Evolutionary conservation across 2,888 invertebrate species (phyloP).

Genomic region (Cactoblastis cactorum): DNA sequence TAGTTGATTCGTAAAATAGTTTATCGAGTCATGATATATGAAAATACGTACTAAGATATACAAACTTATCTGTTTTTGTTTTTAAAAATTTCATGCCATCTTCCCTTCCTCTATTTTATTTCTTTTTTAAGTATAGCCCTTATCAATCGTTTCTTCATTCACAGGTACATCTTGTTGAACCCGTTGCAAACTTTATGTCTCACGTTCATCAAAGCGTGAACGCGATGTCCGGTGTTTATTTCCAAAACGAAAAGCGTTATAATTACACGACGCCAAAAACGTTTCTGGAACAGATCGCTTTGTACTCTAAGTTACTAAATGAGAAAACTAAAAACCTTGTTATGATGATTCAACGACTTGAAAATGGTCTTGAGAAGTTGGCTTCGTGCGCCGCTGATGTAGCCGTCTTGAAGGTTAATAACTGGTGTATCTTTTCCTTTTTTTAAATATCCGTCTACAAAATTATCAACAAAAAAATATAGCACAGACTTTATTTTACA

Average conservation of each 20-base stretch:
- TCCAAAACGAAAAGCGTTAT: conserved; percentile 91
- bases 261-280: conserved; percentile 98
- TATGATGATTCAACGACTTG: conserved; percentile 87
- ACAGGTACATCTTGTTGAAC: conserved; percentile 77
- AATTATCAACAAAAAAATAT: no score
- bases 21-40: no score
- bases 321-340: conserved; percentile 84
- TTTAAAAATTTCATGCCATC: no score
- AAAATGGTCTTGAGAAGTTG: conserved; percentile 93
- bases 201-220: conserved; percentile 94
- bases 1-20: no score
- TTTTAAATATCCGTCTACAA: no score
- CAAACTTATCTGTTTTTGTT: no score
- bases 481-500: no score
- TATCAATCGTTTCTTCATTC: conserved; percentile 23
- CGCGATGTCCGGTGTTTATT: conserved; percentile 88
- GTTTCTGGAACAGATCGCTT: conserved; percentile 93
- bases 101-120: no score
- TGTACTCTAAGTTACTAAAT: conserved; percentile 86
- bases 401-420: conserved; percentile 86
- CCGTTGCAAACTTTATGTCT: conserved; percentile 93
- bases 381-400: conserved; percentile 92
- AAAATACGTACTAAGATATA: no score
- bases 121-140: no score
- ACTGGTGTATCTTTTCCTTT: neutral